Base-by-base conservation (phyloP, 1,140 invertebrate genomes). In the Dinothrombium tinctorium region DNA sequence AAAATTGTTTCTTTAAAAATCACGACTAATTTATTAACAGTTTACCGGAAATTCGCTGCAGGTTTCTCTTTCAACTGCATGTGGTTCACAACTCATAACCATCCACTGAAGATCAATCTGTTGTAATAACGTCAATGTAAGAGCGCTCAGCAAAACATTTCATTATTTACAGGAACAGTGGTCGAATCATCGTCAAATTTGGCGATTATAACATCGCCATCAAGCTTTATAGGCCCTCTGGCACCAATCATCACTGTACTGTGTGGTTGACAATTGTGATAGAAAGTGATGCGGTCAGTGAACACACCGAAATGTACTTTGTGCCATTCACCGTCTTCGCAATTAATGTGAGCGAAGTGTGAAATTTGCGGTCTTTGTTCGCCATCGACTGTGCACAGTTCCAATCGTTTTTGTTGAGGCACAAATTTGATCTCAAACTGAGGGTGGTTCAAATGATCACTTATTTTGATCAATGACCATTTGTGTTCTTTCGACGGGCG, bases 51-150 rank as follows among this genome's bases (percentile, higher is more conserved):
- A 50, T 56, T 78, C 75, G 40, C 65, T 63, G 52, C 76, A 80
- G n/a, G 56, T 65, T 52, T 76, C 72, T 49, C 71, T 58, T 46
- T 71, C 64, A 8, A 72, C 69, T 51, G 66, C 62, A 2, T 67
- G 65, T n/a, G 73, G 71, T 57, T 80, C 74, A 55, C 76, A 80
- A 49, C 69, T 73, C 47, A 80, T 58, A 9, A 73, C 65, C 71
- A 78, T 73, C 73, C 72, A 77, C 64, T 80, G 76, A 23, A 80
- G 56, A 52, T 79, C 75, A 51, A 78, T 68, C 73, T 76, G 52
- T n/a, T 31, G 26, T 41, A 24, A 7, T 14, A 32, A 32, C n/a
- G n/a, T n/a, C n/a, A n/a, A n/a, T n/a, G n/a, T n/a, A n/a, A n/a
- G n/a, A n/a, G n/a, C n/a, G n/a, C n/a, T n/a, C n/a, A n/a, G n/a